These are phyloP conservation scores for Eueremaeus valkanovi DNA, from an alignment of 2,888 invertebrate genomes.

Conservation along the genomic window DNA sequence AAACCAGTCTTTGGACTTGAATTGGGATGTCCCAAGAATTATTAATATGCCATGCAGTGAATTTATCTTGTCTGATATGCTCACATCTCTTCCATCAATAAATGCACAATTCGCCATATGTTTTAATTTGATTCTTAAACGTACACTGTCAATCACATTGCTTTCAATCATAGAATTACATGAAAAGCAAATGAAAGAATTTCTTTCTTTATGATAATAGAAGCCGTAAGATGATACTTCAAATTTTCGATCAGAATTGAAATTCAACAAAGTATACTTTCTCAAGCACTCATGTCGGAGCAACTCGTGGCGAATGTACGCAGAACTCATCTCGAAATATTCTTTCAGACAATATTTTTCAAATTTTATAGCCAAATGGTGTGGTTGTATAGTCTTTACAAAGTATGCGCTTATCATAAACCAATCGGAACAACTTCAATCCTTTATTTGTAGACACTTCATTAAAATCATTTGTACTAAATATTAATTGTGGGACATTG, in stretches of 20 bases:
- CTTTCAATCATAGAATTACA: neutral
- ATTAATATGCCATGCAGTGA: neutral
- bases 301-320: neutral
- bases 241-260: neutral
- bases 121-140: neutral
- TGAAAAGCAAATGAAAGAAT: neutral
- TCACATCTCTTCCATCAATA: neutral
- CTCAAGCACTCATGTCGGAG: neutral
- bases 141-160: neutral
- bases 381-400: neutral
- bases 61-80: neutral
- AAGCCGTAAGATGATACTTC: neutral
- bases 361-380: constrained; percentile 9
- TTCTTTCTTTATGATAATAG: neutral
- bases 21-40: neutral
- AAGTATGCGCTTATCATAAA: constrained; percentile 5
- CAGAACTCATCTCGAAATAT: neutral
- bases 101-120: neutral
- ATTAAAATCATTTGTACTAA: no score
- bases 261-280: neutral
- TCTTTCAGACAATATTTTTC: neutral
- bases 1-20: neutral
- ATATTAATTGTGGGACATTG: no score
- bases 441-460: neutral
- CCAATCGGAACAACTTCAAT: neutral